These are phyloP conservation scores for Agriopis leucophaearia DNA, from an alignment of 2,888 invertebrate genomes.

Conservation along the genomic window DNA sequence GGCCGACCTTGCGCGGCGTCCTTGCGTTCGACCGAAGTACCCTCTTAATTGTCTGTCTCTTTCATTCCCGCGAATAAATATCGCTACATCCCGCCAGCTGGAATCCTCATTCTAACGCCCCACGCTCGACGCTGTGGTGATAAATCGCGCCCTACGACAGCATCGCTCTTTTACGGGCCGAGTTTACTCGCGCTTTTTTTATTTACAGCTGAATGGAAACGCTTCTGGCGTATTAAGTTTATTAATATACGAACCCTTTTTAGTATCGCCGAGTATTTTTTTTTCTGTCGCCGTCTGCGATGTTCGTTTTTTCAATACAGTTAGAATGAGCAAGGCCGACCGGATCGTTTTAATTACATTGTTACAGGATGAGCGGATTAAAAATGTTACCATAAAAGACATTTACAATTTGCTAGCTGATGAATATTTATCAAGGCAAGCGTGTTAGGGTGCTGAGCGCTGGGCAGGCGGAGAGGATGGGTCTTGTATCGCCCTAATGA, in stretches of 20 bases:
- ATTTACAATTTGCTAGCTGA: constrained; percentile 71
- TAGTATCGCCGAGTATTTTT: constrained; percentile 56
- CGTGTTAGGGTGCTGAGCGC: constrained; percentile 52
- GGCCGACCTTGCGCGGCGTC: constrained; percentile 79
- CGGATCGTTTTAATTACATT: constrained; percentile 72
- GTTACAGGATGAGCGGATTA: constrained; percentile 68
- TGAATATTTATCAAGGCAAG: constrained; percentile 77
- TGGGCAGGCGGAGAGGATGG: constrained; percentile 50
- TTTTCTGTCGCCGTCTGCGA: constrained; percentile 52
- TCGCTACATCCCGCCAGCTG: constrained; percentile 51
- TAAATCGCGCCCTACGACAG: constrained; percentile 77
- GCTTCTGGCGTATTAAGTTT: constrained; percentile 67
- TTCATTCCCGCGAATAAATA: constrained; percentile 52
- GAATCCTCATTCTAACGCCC: constrained; percentile 54
- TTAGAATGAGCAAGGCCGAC: constrained; percentile 64
- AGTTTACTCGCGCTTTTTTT: constrained; percentile 67
- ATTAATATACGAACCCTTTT: constrained; percentile 72
- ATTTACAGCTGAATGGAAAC: constrained; percentile 63
- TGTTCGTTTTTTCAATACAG: constrained; percentile 60
- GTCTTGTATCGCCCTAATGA: constrained; percentile 77
- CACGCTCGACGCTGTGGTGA: constrained; percentile 70
- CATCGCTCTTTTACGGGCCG: constrained; percentile 67
- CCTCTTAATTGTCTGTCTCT: constrained; percentile 58
- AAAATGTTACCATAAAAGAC: constrained; percentile 69
- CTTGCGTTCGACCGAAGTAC: constrained; percentile 72